phyloP scores from a whole-genome alignment of 2,797 vertebrate genomes.

The Aotus griseimembra region DNA sequence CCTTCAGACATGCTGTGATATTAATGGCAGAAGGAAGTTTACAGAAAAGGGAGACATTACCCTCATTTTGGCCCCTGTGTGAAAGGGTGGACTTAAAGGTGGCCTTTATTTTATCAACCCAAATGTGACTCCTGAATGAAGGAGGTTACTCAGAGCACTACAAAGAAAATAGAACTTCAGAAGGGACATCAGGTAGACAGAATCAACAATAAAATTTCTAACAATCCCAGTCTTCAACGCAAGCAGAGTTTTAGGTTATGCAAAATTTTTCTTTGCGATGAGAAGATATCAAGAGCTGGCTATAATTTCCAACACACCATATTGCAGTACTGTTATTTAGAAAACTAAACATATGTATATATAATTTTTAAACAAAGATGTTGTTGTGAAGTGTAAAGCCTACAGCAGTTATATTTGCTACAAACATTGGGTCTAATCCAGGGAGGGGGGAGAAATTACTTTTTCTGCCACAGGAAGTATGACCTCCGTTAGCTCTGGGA shows the following conservation, averaged over 20 bases:
- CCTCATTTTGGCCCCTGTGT: background rate
- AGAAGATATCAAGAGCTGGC: conserved; percentile 47
- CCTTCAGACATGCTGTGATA: conserved; percentile 57
- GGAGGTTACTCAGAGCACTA: background rate
- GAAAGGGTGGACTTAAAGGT: background rate
- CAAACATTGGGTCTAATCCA: conserved; percentile 35
- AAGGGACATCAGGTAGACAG: background rate
- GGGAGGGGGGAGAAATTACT: background rate
- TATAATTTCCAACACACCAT: conserved; percentile 55
- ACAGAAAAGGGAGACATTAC: conserved; percentile 20
- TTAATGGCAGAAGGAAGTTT: conserved; percentile 56
- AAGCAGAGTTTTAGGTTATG: conserved; percentile 63
- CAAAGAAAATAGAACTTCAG: background rate
- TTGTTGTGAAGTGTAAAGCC: conserved; percentile 59
- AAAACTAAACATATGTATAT: conserved; percentile 57
- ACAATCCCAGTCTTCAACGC: conserved; percentile 39
- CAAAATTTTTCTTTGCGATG: conserved; percentile 62
- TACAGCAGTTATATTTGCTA: conserved; percentile 64
- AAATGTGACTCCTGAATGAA: background rate
- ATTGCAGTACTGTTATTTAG: conserved; percentile 37
- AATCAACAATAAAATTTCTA: conserved; percentile 30
- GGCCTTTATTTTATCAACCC: background rate
- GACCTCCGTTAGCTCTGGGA: background rate
- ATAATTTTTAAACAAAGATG: conserved; percentile 68
- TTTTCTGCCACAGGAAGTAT: conserved; percentile 39